Percentiles rank a stretch among this genome's conserved stretches.
phyloP scores from a whole-genome alignment of 2,113 vertebrate genomes.

The Glareola pratincola region DNA sequence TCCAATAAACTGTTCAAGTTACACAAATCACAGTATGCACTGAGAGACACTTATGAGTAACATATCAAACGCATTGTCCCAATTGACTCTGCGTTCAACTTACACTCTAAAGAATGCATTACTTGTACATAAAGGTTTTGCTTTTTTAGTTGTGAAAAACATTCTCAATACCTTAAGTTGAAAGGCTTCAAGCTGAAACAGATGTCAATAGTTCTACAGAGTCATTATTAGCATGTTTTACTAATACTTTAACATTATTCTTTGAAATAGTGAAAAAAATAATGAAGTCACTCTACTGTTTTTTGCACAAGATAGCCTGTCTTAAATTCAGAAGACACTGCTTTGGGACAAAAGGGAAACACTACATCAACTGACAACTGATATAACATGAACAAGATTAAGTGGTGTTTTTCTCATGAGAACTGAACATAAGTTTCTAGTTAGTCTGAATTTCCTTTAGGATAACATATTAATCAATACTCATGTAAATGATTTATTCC shows the following conservation, averaged over 20 bases:
- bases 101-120: neutral
- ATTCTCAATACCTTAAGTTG: neutral
- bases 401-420: neutral
- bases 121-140: neutral
- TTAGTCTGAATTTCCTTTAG: neutral
- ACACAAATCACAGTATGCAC: neutral
- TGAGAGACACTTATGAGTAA: neutral
- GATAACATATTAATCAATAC: neutral
- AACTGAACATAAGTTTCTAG: neutral
- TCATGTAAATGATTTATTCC: neutral
- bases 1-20: neutral
- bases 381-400: neutral
- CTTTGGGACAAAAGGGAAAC: neutral
- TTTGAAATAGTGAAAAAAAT: neutral
- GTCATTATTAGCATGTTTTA: neutral
- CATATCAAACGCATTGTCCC: neutral
- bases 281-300: neutral
- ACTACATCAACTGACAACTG: neutral
- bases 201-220: neutral
- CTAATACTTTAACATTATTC: neutral
- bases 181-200: constrained; percentile 15
- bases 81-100: neutral
- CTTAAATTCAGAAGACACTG: neutral
- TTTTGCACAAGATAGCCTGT: neutral
- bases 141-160: neutral